A percentile compares a stretch with the other conserved stretches of the same genome.
Evolutionary conservation across 2,888 invertebrate species (phyloP).

Genomic region (Lapara coniferarum): DNA sequence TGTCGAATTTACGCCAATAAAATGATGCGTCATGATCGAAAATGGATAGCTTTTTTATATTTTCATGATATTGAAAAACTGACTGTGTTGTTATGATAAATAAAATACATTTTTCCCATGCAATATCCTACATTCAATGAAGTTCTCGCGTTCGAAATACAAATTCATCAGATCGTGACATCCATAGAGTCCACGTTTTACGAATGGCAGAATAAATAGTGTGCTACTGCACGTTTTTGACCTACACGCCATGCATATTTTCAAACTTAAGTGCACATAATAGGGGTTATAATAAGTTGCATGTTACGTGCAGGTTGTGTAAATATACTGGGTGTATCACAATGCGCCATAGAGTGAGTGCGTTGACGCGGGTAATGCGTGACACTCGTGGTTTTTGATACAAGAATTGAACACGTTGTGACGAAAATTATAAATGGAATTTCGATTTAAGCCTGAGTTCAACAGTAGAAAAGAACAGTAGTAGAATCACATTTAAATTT

Average conservation of each 20-base stretch:
- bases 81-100: not conserved
- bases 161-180: conserved; percentile 11
- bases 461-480: no score
- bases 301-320: not conserved
- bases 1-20: no score
- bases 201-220: not conserved
- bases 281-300: conserved; percentile 1
- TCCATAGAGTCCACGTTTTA: not conserved
- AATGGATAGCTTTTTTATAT: no score
- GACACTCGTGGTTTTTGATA: conserved; percentile 42
- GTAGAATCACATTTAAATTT: no score
- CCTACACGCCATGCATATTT: conserved; percentile 2
- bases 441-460: no score
- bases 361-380: conserved; percentile 52
- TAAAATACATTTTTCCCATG: not conserved
- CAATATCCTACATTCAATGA: not conserved
- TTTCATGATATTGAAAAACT: not conserved
- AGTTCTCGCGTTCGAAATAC: not conserved
- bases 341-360: conserved; percentile 51
- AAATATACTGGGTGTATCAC: conserved; percentile 34
- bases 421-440: not conserved
- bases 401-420: conserved; percentile 23
- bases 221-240: conserved; percentile 2
- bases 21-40: no score
- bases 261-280: not conserved